Percentiles rank a stretch among this genome's conserved stretches.
phyloP scores from a whole-genome alignment of 30 jellyfish, hydroid and myxozoan species.

The Hydractinia symbiolongicarpus region DNA sequence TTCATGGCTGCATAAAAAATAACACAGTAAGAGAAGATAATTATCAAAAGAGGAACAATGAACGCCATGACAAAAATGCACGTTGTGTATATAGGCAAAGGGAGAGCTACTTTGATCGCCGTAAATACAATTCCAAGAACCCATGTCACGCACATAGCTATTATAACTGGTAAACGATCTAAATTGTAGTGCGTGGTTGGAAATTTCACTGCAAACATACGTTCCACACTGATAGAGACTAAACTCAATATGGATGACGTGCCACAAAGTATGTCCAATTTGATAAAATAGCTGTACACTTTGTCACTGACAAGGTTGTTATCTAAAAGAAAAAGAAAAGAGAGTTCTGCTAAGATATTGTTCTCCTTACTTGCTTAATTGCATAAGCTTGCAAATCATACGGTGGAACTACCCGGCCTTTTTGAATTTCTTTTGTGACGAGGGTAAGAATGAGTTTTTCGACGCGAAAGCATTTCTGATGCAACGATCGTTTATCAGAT shows the following conservation, averaged over 20 bases:
- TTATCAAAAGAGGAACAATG: conserved; percentile 15
- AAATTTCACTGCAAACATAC: conserved; percentile 29
- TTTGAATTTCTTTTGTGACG: neutral
- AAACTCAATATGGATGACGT: conserved; percentile 55
- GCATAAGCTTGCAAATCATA: too few species aligned
- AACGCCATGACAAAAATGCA: conserved; percentile 18
- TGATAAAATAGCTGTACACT: conserved; percentile 24
- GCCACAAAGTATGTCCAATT: conserved; percentile 66
- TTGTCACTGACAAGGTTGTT: neutral
- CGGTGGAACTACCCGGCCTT: neutral
- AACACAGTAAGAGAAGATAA: conserved; percentile 29
- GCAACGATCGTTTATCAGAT: too few species aligned
- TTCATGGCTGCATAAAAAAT: conserved; percentile 21
- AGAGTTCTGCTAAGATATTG: too few species aligned
- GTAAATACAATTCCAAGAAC: conserved; percentile 18
- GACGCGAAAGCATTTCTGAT: too few species aligned
- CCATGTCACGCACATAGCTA: conserved; percentile 30
- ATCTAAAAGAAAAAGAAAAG: too few species aligned
- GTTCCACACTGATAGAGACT: conserved; percentile 33
- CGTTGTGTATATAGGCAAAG: conserved; percentile 4
- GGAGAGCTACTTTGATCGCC: neutral
- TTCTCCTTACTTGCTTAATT: too few species aligned
- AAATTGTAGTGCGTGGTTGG: conserved; percentile 33
- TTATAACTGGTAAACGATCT: conserved; percentile 13
- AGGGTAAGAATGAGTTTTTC: neutral